Conservation (phyloP, 2,797 vertebrate species). For the Melanotaenia parkinsoni region DNA sequence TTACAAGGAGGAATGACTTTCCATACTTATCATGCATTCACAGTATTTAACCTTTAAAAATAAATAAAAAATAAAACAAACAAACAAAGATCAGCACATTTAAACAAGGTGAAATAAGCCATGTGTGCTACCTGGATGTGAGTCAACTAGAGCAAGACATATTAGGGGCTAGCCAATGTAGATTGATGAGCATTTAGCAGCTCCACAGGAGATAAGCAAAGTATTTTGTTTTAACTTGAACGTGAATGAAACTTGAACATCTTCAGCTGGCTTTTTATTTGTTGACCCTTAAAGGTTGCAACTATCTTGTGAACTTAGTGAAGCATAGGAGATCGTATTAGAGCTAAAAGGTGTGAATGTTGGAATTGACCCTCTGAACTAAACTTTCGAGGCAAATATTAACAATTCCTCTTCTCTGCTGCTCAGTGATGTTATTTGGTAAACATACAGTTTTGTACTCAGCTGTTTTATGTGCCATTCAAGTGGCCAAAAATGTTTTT, state of each 20-base stretch:
- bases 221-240: too few relatives aligned
- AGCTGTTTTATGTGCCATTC: not conserved
- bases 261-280: not conserved
- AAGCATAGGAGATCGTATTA: not conserved
- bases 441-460: not conserved
- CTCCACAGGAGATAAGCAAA: too few relatives aligned
- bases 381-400: not conserved
- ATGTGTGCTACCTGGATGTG: too few relatives aligned
- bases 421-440: not conserved
- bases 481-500: not conserved
- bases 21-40: too few relatives aligned
- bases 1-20: too few relatives aligned
- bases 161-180: too few relatives aligned
- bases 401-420: not conserved
- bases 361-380: not conserved
- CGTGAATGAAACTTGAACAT: not conserved
- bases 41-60: too few relatives aligned
- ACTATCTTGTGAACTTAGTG: not conserved
- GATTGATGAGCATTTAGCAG: too few relatives aligned
- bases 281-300: not conserved
- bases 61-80: too few relatives aligned
- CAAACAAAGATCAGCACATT: too few relatives aligned
- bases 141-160: too few relatives aligned
- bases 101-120: too few relatives aligned
- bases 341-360: slow-evolving; percentile 1